These are phyloP conservation scores for Platysternon megacephalum DNA, from an alignment of 2,113 vertebrate genomes.

Conservation along the genomic window DNA sequence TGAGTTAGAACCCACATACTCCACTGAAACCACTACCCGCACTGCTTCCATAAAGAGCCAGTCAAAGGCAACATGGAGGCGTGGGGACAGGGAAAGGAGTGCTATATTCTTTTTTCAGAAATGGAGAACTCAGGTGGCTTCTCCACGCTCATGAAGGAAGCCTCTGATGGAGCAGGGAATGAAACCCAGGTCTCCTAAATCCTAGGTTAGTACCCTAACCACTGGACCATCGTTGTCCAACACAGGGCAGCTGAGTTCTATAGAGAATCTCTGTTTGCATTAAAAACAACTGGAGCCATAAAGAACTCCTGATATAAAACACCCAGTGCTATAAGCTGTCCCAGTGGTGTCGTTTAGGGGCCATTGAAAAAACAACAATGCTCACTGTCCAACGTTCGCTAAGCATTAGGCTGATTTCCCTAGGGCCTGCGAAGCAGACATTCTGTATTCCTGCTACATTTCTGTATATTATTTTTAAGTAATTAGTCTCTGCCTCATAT, in stretches of 20 bases:
- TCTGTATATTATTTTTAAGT: conserved; percentile 64
- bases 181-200: fast-evolving
- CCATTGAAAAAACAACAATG: not conserved
- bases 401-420: conserved; percentile 45
- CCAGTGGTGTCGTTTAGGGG: not conserved
- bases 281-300: not conserved
- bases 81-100: not conserved
- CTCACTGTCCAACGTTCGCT: not conserved
- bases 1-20: not conserved
- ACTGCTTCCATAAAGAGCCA: not conserved
- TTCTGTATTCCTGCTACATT: conserved; percentile 38
- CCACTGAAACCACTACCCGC: not conserved
- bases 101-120: not conserved
- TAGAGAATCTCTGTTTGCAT: not conserved
- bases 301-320: not conserved
- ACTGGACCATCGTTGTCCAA: not conserved
- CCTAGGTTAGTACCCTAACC: fast-evolving
- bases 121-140: fast-evolving
- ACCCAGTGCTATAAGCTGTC: not conserved
- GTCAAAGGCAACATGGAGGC: not conserved
- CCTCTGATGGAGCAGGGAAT: not conserved
- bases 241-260: not conserved
- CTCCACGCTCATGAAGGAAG: fast-evolving
- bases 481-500: conserved; percentile 66
- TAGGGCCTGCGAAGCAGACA: not conserved